Percentiles rank a stretch among this genome's conserved stretches.
phyloP scores from a whole-genome alignment of 2,888 invertebrate species.

The Folsomia candida region DNA sequence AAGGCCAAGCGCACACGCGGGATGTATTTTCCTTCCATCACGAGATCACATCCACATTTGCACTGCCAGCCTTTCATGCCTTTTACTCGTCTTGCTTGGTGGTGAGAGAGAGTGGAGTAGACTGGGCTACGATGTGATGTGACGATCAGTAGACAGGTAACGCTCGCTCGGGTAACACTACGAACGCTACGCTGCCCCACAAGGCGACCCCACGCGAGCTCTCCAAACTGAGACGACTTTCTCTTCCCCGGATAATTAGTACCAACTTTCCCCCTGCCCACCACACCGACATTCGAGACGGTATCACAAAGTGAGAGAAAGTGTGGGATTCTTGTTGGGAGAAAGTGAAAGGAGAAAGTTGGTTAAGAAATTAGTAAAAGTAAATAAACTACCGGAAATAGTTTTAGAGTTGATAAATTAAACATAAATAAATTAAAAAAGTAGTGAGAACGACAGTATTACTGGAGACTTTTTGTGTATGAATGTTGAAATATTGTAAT shows the following conservation, averaged over 20 bases:
- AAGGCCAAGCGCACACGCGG: too few species aligned
- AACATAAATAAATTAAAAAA: background rate
- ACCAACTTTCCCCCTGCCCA: too few species aligned
- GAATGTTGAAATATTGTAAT: too few species aligned
- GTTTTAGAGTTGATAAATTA: background rate
- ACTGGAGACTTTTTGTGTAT: too few species aligned
- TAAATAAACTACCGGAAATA: background rate
- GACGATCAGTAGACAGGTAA: constrained; percentile 52
- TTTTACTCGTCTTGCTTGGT: too few species aligned
- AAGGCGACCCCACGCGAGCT: constrained; percentile 18
- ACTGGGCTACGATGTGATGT: constrained; percentile 43
- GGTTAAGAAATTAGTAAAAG: too few species aligned
- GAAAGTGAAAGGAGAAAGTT: background rate
- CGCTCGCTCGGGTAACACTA: constrained; percentile 48
- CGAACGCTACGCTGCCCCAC: constrained; percentile 32
- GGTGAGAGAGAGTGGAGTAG: constrained; percentile 7
- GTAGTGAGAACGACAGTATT: background rate
- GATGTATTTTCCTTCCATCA: constrained; percentile 46
- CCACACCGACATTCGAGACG: background rate
- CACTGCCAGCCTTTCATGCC: background rate
- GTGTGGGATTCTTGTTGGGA: too few species aligned
- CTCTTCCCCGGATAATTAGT: too few species aligned
- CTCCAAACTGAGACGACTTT: too few species aligned
- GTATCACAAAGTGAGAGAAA: background rate
- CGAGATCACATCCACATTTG: constrained; percentile 39